These are phyloP conservation scores for Apaloderma vittatum DNA, from an alignment of 2,113 vertebrate species.

Conservation along the genomic window DNA sequence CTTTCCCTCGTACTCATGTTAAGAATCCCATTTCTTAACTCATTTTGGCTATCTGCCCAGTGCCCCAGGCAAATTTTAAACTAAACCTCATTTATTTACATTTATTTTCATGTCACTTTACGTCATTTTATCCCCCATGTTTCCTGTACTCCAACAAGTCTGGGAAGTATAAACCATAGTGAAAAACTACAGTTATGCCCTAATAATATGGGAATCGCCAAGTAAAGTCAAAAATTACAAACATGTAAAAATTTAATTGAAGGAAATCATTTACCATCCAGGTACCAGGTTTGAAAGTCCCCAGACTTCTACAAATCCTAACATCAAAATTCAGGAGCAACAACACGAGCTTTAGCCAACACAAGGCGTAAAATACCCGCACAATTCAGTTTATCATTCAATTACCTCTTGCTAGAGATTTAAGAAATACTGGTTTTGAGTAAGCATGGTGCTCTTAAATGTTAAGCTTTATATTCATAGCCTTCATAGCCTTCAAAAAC, in stretches of 20 bases:
- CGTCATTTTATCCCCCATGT: conserved; percentile 5
- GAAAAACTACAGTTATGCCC: conserved; percentile 11
- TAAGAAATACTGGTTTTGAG: background rate
- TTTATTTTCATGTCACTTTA: conserved; percentile 61
- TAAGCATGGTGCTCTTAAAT: background rate
- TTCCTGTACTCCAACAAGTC: conserved; percentile 28
- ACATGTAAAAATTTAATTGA: background rate
- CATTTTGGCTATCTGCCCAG: conserved; percentile 51
- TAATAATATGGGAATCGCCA: background rate
- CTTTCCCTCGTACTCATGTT: background rate
- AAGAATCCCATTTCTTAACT: conserved; percentile 32
- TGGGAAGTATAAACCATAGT: conserved; percentile 2
- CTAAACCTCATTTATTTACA: conserved; percentile 63
- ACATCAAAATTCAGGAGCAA: background rate
- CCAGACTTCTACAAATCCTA: background rate
- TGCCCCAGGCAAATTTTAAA: conserved; percentile 45
- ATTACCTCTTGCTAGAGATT: background rate
- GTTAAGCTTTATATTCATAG: background rate
- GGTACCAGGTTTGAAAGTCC: background rate
- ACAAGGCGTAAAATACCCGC: background rate
- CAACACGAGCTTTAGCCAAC: background rate
- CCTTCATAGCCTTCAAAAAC: background rate
- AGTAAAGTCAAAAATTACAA: background rate
- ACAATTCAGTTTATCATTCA: background rate
- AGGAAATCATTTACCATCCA: background rate